These are phyloP conservation scores for Laticauda laticaudata DNA, from an alignment of 2,113 vertebrate species.

Conservation along the genomic window DNA sequence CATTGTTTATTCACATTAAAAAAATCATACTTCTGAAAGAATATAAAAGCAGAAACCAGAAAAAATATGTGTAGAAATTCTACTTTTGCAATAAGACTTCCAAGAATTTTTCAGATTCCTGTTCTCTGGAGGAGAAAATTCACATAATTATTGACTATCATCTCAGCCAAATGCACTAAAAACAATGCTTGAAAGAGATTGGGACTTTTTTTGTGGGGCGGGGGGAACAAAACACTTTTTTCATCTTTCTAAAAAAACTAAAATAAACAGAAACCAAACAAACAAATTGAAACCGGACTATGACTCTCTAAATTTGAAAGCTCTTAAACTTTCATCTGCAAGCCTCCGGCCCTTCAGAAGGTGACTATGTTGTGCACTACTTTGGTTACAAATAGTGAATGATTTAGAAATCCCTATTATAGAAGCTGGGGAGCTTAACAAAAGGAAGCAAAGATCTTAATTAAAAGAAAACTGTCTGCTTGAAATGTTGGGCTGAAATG, in stretches of 20 bases:
- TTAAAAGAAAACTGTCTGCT: neutral
- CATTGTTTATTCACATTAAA: neutral
- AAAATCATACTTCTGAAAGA: neutral
- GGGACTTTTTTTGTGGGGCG: neutral
- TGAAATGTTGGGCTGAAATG: neutral
- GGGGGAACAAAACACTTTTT: neutral
- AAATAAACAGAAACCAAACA: neutral
- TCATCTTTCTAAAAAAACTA: neutral
- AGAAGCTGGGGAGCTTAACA: neutral
- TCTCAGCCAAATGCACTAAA: neutral
- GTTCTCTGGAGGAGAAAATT: neutral
- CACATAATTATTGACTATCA: neutral
- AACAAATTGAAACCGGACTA: neutral
- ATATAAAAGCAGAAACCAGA: neutral
- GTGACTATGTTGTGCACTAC: no score
- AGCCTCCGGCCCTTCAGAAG: neutral
- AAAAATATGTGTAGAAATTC: neutral
- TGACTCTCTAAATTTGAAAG: neutral
- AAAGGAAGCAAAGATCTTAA: neutral
- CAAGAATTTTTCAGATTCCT: neutral
- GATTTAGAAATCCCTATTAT: neutral
- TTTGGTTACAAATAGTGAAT: neutral
- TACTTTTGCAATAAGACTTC: neutral
- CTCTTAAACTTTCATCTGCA: neutral
- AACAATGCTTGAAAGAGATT: neutral